Base-by-base conservation (phyloP, 2,888 invertebrate species). In the Entomobrya multifasciata region DNA sequence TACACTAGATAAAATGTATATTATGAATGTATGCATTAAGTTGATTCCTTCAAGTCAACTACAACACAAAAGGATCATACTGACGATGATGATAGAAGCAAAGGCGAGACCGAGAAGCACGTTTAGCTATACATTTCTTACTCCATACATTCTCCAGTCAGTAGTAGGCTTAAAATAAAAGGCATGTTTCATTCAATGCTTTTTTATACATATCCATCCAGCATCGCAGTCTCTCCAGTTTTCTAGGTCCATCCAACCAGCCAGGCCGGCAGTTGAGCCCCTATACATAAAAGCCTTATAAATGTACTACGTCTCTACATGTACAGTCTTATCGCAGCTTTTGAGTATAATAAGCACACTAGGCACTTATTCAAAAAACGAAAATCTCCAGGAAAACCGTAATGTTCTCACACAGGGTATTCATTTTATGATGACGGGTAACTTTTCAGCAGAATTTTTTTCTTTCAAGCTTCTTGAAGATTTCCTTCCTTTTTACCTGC, bases 111-210 rank as follows among this genome's bases (percentile, higher is more conserved):
- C n/a, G 52, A 70, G 70, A 70, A 47, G 47, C 47, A 70, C 47
- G 70, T 70, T 47, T 65, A 47, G 47, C 47, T 27, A 47, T 70
- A 44, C 67, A 41, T 11, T 57, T 8, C 57, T 57, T 57, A n/a
- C n/a, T 78, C 62, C 78, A 79, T 79, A 80, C 80, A 81, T 67
- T 81, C 77, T n/a, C n/a, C n/a, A n/a, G n/a, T n/a, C n/a, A n/a
- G n/a, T n/a, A n/a, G n/a, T n/a, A n/a, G n/a, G n/a, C n/a, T n/a
- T n/a, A 60, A 77, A 15, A 22, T 11, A 36, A 20, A 62, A 80
- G 70, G 80, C 74, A 82, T 57, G 41, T 83, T 76, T 62, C 82
- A 81, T 81, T 81, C 80, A 81, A 67, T 47, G 62, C 13, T n/a
- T 20, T 70, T n/a, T 4, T 60, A 60, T n/a, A 62, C 55, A 55